These are phyloP conservation scores for Vidua macroura DNA, from an alignment of 2,113 vertebrate genomes.

Conservation along the genomic window DNA sequence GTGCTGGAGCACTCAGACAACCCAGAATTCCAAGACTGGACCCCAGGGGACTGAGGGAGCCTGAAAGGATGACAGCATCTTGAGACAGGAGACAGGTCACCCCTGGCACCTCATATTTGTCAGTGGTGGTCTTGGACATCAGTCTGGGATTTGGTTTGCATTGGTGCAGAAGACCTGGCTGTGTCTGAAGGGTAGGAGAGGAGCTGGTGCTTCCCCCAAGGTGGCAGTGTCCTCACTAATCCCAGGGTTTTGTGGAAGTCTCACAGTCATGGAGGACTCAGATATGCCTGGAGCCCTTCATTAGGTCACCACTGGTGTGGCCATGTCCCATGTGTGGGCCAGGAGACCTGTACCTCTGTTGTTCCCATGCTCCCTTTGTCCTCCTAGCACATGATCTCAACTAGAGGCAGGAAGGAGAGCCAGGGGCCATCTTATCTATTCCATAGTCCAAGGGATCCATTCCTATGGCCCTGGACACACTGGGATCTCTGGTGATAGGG, in stretches of 20 bases:
- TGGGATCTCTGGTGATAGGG: neutral
- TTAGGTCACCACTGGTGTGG: neutral
- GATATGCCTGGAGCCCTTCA: neutral
- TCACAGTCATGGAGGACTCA: rapidly evolving
- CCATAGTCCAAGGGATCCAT: neutral
- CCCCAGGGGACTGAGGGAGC: neutral
- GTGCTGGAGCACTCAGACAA: neutral
- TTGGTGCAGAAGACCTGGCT: neutral
- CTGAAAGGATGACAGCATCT: neutral
- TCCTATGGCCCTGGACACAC: neutral
- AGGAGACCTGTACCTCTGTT: neutral
- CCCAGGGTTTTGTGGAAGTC: neutral
- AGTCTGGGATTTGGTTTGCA: neutral
- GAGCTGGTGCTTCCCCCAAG: neutral
- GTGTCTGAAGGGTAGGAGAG: neutral
- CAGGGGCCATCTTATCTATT: neutral
- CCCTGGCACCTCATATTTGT: rapidly evolving
- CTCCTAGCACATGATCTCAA: neutral
- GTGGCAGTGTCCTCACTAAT: neutral
- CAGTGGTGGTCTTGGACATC: neutral
- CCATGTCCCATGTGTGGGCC: neutral
- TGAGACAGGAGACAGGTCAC: neutral
- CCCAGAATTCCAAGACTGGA: neutral
- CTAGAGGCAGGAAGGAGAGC: neutral
- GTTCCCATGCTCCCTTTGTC: neutral